Conservation (phyloP, 2,888 invertebrate species). For the Amaurobius ferox region DNA sequence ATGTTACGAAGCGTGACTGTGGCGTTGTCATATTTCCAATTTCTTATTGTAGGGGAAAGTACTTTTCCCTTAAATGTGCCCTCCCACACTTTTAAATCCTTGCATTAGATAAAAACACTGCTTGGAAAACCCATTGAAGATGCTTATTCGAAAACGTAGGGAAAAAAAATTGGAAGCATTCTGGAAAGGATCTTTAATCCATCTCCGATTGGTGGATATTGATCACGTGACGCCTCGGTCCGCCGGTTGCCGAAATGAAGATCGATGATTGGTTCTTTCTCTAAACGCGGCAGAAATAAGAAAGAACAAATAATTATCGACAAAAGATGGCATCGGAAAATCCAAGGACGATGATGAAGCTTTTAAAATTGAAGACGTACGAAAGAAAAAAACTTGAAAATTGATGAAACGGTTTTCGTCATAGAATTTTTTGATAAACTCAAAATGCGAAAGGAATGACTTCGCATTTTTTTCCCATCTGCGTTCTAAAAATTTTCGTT, state of each 20-base stretch:
- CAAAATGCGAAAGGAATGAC: slow-evolving; percentile 33
- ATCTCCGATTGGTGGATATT: slow-evolving; percentile 69
- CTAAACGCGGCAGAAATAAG: background rate
- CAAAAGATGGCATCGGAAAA: slow-evolving; percentile 19
- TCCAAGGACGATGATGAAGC: slow-evolving; percentile 17
- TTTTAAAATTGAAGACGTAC: slow-evolving; percentile 4
- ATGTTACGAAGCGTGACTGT: too few relatives aligned
- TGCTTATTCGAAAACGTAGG: background rate
- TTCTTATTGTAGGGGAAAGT: too few relatives aligned
- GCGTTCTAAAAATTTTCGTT: background rate
- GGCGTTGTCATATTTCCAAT: too few relatives aligned
- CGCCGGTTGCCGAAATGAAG: slow-evolving; percentile 42
- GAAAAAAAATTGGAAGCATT: background rate
- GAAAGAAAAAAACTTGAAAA: slow-evolving; percentile 7
- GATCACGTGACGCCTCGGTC: slow-evolving; percentile 63
- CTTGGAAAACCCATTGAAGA: background rate
- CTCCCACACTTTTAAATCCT: too few relatives aligned
- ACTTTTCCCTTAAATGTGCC: too few relatives aligned
- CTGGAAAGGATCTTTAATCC: slow-evolving; percentile 51
- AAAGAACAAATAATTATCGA: slow-evolving; percentile 57
- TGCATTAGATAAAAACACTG: background rate
- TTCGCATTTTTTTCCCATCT: background rate
- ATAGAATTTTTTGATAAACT: slow-evolving; percentile 35
- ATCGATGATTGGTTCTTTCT: slow-evolving; percentile 60
- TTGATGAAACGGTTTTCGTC: slow-evolving; percentile 59